A percentile compares a stretch with the other conserved stretches of the same genome.
phyloP scores from a whole-genome alignment of 2,888 invertebrate species.

The Lathronympha strigana region DNA sequence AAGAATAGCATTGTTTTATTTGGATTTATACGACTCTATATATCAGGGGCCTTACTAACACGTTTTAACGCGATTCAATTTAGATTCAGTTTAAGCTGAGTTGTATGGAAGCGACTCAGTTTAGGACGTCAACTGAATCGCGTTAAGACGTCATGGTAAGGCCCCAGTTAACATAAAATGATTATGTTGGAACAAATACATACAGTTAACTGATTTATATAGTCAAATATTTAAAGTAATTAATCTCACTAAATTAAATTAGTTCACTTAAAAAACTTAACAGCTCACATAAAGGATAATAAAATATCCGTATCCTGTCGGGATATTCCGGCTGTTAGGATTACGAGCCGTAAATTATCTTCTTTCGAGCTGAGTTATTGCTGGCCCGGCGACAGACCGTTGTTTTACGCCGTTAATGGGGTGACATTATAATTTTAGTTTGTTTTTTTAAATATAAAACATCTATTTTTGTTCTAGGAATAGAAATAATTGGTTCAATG shows the following conservation, averaged over 20 bases:
- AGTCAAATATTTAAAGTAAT: conserved; percentile 30
- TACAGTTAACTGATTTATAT: neutral
- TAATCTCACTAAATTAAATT: conserved; percentile 54
- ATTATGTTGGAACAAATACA: neutral
- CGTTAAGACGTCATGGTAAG: too few relatives aligned
- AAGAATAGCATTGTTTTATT: too few relatives aligned
- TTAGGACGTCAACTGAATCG: too few relatives aligned
- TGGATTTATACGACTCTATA: too few relatives aligned
- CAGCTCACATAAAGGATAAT: conserved; percentile 61
- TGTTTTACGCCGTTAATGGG: conserved; percentile 68
- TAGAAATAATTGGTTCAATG: conserved; percentile 45
- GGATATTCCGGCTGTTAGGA: conserved; percentile 65
- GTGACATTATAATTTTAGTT: conserved; percentile 55
- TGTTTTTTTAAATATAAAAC: conserved; percentile 34
- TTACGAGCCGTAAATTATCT: conserved; percentile 76
- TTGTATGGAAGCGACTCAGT: too few relatives aligned
- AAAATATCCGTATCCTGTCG: conserved; percentile 69
- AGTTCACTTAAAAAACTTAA: conserved; percentile 65
- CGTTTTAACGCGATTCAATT: too few relatives aligned
- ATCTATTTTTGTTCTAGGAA: conserved; percentile 48
- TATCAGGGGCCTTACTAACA: too few relatives aligned
- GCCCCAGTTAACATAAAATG: too few relatives aligned
- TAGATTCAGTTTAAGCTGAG: too few relatives aligned
- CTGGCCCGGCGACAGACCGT: conserved; percentile 65
- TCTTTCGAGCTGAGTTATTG: conserved; percentile 69